Percentiles rank a stretch among this genome's conserved stretches.
phyloP scores from a whole-genome alignment of 2,797 vertebrate species.

The Hafferia zeledoni region DNA sequence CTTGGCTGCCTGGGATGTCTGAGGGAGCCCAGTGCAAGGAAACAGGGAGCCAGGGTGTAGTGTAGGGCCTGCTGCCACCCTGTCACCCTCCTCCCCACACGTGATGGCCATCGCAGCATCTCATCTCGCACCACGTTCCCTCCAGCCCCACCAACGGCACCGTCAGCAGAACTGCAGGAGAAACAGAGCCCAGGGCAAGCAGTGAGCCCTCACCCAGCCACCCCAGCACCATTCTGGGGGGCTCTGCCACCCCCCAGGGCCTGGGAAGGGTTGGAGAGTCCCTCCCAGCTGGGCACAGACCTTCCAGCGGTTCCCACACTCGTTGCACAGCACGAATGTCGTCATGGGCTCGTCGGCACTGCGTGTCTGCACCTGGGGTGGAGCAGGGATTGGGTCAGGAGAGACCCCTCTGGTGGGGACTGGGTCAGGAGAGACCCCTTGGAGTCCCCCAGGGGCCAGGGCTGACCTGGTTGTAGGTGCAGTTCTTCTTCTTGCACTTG shows the following conservation, averaged over 20 bases:
- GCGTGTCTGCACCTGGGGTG: slow-evolving; percentile 90
- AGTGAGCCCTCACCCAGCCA: neutral
- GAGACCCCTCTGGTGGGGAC: neutral
- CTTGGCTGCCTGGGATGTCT: rapidly evolving
- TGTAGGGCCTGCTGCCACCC: neutral
- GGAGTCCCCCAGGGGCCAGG: neutral
- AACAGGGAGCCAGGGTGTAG: neutral
- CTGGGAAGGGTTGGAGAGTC: neutral
- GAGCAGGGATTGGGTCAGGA: neutral
- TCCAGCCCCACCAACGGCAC: neutral
- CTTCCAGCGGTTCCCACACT: slow-evolving; percentile 99
- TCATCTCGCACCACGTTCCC: neutral
- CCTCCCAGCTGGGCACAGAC: slow-evolving; percentile 67
- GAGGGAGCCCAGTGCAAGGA: neutral
- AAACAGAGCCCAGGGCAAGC: neutral
- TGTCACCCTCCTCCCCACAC: neutral
- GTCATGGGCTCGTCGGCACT: slow-evolving; percentile 99
- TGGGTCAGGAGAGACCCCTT: neutral
- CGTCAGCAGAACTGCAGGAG: slow-evolving; percentile 67
- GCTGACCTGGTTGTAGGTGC: slow-evolving; percentile 95
- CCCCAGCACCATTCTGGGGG: rapidly evolving
- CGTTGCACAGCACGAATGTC: slow-evolving; percentile 96
- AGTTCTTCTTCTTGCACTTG: slow-evolving; percentile 97
- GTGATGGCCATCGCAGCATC: neutral
- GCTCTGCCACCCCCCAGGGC: neutral